A percentile compares a stretch with the other conserved stretches of the same genome.
Conservation (phyloP, 2,797 vertebrate species). For the Erithacus rubecula region DNA sequence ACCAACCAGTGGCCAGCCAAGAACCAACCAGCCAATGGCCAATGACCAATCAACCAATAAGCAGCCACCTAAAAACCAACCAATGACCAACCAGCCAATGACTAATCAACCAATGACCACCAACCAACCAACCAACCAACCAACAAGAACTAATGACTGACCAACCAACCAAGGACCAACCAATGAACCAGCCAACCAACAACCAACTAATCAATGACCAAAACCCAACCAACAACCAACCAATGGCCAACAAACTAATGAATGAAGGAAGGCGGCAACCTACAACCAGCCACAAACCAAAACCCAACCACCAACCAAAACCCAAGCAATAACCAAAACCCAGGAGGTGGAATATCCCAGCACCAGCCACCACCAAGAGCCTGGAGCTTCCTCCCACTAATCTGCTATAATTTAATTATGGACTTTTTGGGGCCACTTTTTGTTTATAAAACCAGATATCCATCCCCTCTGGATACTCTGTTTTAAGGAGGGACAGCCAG, state of each 20-base stretch:
- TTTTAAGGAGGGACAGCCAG: neutral
- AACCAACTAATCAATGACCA: neutral
- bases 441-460: neutral
- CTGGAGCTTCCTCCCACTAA: rapidly evolving
- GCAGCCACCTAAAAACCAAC: too few species aligned
- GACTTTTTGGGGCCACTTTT: neutral
- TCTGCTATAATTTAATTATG: neutral
- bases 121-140: too few species aligned
- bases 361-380: neutral
- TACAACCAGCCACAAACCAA: too few species aligned
- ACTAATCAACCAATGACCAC: too few species aligned
- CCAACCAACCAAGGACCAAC: too few species aligned
- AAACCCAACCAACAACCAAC: neutral
- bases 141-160: rapidly evolving
- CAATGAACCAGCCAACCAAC: too few species aligned
- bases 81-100: neutral
- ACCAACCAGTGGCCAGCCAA: too few species aligned
- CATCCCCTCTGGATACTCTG: neutral
- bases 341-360: neutral
- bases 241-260: neutral
- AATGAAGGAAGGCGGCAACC: neutral
- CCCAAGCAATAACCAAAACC: neutral
- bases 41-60: neutral
- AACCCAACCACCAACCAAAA: neutral
- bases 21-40: too few species aligned